phyloP scores from a whole-genome alignment of 2,888 invertebrate species.

The Melanophora roralis region DNA sequence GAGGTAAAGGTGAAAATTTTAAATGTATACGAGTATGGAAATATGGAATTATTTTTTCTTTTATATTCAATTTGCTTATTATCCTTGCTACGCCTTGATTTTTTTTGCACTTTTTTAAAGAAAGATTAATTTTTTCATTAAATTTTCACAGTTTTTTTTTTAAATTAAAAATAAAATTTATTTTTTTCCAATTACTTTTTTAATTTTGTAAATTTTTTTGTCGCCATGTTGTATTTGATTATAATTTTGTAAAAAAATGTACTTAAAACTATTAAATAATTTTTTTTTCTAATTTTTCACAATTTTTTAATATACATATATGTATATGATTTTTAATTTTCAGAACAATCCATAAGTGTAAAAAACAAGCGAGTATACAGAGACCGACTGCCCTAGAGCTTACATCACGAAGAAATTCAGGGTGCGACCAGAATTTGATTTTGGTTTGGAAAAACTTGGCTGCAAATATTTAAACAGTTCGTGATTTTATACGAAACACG shows the following conservation, averaged over 20 bases:
- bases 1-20: conserved; percentile 24
- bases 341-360: conserved; percentile 65
- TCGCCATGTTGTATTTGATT: conserved; percentile 16
- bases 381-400: conserved; percentile 75
- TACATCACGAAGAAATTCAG: conserved; percentile 76
- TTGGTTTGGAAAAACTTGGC: conserved; percentile 50
- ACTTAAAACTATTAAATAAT: conserved; percentile 55
- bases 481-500: conserved; percentile 54
- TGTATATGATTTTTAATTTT: conserved; percentile 55
- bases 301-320: conserved; percentile 33
- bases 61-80: conserved; percentile 33
- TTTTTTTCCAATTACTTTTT: conserved; percentile 33
- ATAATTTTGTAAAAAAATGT: conserved; percentile 39
- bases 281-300: conserved; percentile 57
- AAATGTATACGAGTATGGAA: conserved; percentile 5
- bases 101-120: conserved; percentile 30
- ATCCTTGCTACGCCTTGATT: conserved; percentile 58
- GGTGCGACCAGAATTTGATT: conserved; percentile 70
- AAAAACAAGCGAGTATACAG: conserved; percentile 71
- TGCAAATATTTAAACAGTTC: conserved; percentile 34
- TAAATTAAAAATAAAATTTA: conserved; percentile 28
- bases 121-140: conserved; percentile 23
- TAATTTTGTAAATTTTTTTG: conserved; percentile 27
- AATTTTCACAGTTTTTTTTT: conserved; percentile 7
- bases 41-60: conserved; percentile 15